phyloP scores from a whole-genome alignment of 2,888 invertebrate genomes.

The Mactromeris polynyma region DNA sequence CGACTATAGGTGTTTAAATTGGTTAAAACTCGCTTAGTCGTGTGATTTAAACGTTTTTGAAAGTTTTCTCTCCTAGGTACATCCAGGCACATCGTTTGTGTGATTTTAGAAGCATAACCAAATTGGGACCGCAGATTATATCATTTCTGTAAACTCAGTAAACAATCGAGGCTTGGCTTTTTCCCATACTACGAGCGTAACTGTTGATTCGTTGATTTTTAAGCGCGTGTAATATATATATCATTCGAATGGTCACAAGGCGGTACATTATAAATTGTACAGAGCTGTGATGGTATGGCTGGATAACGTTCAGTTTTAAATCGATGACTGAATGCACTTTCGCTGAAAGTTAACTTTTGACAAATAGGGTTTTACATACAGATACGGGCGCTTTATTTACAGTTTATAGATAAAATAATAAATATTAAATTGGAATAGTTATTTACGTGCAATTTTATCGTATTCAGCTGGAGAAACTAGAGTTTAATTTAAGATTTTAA shows the following conservation, averaged over 20 bases:
- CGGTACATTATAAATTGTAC: neutral
- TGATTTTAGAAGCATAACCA: neutral
- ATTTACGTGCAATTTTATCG: no score
- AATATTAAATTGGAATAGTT: neutral
- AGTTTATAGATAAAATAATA: neutral
- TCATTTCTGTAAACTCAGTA: neutral
- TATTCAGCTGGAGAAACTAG: neutral
- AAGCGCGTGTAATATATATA: constrained; percentile 32
- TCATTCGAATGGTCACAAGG: constrained; percentile 10
- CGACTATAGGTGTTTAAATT: constrained; percentile 10
- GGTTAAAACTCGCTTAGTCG: neutral
- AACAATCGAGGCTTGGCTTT: constrained; percentile 22
- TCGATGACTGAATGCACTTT: neutral
- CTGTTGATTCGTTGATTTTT: constrained; percentile 30
- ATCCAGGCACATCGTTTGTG: neutral
- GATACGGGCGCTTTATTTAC: neutral
- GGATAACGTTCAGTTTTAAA: neutral
- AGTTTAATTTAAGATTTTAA: neutral
- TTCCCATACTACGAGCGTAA: neutral
- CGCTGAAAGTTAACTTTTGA: neutral
- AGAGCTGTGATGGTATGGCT: neutral
- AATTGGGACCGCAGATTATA: neutral
- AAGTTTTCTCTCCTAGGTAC: neutral
- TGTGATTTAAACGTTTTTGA: neutral
- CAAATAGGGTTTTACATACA: neutral